Percentiles rank a stretch among this genome's conserved stretches.
phyloP scores from a whole-genome alignment of 2,888 invertebrate genomes.

The Hyalella azteca region DNA sequence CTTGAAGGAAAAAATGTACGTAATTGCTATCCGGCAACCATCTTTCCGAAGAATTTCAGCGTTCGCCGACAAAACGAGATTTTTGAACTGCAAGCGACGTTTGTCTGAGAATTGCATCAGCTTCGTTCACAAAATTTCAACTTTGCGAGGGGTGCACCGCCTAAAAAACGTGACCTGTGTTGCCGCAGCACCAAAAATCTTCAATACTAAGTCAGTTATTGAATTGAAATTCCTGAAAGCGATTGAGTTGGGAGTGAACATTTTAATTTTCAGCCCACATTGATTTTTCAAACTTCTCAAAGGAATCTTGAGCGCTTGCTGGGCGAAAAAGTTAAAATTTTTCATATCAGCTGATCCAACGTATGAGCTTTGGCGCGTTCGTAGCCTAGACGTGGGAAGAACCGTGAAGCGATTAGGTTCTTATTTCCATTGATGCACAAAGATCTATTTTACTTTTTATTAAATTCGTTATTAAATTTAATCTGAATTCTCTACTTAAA shows the following conservation, averaged over 20 bases:
- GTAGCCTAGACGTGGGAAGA: too few relatives aligned
- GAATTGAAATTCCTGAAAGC: slow-evolving; percentile 13
- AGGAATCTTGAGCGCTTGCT: background rate
- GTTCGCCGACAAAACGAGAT: background rate
- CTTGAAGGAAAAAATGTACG: background rate
- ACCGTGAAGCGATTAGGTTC: too few relatives aligned
- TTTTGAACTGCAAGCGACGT: background rate
- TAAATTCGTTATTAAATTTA: too few relatives aligned
- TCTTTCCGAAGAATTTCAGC: background rate
- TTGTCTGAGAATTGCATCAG: background rate
- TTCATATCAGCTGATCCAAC: background rate
- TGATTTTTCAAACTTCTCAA: background rate
- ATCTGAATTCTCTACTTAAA: too few relatives aligned
- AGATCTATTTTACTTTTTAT: too few relatives aligned
- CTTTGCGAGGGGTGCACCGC: background rate
- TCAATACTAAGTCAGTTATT: slow-evolving; percentile 1
- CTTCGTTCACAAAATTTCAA: background rate
- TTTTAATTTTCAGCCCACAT: background rate
- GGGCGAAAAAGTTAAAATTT: background rate
- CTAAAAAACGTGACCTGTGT: slow-evolving; percentile 5
- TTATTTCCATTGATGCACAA: too few relatives aligned
- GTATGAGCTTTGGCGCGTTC: too few relatives aligned
- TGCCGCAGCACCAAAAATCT: background rate
- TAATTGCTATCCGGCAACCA: background rate
- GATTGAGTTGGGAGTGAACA: background rate